Evolutionary conservation across 2,797 vertebrate species (phyloP).

Genomic region (Crax fasciolata): DNA sequence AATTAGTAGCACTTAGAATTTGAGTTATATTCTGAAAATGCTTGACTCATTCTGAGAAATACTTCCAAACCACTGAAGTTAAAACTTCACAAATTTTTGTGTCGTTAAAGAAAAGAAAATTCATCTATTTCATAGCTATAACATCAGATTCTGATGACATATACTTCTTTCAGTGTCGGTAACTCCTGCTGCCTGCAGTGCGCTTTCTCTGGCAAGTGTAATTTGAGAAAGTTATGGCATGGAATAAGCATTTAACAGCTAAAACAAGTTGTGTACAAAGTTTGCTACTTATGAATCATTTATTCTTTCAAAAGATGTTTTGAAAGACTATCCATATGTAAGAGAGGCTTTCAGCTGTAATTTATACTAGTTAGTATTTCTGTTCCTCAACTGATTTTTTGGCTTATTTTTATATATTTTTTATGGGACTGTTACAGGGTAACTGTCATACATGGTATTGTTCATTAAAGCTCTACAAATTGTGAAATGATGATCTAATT

Average conservation of each 20-base stretch:
- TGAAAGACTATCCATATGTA: neutral
- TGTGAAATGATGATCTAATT: neutral
- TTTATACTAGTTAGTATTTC: neutral
- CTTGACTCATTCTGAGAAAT: neutral
- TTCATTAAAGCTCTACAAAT: neutral
- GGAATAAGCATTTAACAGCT: neutral
- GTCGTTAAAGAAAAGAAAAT: neutral
- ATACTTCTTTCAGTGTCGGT: fast-evolving
- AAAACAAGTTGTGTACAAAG: neutral
- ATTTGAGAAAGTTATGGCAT: neutral
- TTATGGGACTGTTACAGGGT: neutral
- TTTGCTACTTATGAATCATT: neutral
- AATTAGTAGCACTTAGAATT: neutral
- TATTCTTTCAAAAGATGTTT: neutral
- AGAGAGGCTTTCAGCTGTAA: neutral
- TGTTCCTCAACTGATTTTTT: neutral
- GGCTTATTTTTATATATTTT: neutral
- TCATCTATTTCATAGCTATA: neutral
- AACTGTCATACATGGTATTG: fast-evolving
- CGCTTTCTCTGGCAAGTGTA: neutral
- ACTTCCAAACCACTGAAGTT: neutral
- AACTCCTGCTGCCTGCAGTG: neutral
- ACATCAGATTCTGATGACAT: neutral
- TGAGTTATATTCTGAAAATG: neutral
- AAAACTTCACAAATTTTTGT: neutral